Conservation (phyloP, 2,888 invertebrate genomes). For the Drosophila birchii region DNA sequence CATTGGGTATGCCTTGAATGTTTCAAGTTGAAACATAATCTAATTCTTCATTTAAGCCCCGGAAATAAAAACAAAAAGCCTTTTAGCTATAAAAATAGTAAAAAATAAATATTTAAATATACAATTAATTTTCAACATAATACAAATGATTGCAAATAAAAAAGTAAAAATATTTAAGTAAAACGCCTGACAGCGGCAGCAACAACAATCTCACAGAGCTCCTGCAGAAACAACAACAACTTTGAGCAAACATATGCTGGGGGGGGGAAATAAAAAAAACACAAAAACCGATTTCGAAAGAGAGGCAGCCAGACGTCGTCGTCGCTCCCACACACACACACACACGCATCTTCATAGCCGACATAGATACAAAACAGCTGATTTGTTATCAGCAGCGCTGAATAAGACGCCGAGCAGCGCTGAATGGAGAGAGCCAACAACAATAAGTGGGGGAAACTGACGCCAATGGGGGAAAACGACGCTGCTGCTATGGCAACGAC, state of each 20-base stretch:
- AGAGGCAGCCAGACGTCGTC: slow-evolving; percentile 60
- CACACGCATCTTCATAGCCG: background rate
- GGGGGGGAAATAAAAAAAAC: slow-evolving; percentile 32
- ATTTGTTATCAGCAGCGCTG: slow-evolving; percentile 74
- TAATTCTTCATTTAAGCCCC: too few species aligned
- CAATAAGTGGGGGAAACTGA: slow-evolving; percentile 51
- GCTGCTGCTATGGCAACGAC: slow-evolving; percentile 82
- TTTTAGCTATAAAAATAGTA: too few species aligned
- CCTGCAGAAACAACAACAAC: slow-evolving; percentile 29
- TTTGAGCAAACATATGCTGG: slow-evolving; percentile 67
- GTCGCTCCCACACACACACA: slow-evolving; percentile 42
- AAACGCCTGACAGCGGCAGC: background rate
- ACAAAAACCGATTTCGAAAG: slow-evolving; percentile 37
- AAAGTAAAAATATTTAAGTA: too few species aligned
- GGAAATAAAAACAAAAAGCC: too few species aligned
- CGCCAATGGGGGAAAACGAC: slow-evolving; percentile 47
- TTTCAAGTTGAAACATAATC: too few species aligned
- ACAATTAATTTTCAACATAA: too few species aligned
- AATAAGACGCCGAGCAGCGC: slow-evolving; percentile 44
- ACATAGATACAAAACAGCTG: slow-evolving; percentile 62
- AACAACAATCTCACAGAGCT: slow-evolving; percentile 18
- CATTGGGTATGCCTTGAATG: too few species aligned
- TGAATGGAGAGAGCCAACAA: slow-evolving; percentile 31
- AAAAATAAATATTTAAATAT: too few species aligned
- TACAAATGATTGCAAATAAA: too few species aligned